Percentiles rank a stretch among this genome's conserved stretches.
Conservation (phyloP, 2,797 vertebrate genomes). For the Tinamus major region DNA sequence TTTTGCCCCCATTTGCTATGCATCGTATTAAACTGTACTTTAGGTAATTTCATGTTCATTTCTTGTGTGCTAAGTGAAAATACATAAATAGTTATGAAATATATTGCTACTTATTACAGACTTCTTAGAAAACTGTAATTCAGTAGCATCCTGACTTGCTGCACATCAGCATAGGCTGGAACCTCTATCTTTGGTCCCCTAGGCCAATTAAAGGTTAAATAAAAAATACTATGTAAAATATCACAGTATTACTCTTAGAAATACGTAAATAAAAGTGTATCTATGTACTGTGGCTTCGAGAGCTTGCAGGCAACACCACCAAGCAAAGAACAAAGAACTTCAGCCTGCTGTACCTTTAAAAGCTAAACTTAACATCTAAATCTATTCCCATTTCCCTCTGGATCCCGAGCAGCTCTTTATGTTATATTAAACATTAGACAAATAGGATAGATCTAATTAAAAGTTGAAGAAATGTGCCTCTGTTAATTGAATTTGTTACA, state of each 20-base stretch:
- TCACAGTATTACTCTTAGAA: not conserved
- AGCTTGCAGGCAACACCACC: not conserved
- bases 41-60: not conserved
- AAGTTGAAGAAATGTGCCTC: slow-evolving; percentile 80
- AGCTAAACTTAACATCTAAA: slow-evolving; percentile 20
- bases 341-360: not conserved
- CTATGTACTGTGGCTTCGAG: not conserved
- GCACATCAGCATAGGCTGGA: not conserved
- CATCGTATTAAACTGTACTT: not conserved
- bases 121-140: not conserved
- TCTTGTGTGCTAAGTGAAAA: not conserved
- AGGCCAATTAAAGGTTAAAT: not conserved
- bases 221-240: not conserved
- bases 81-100: not conserved
- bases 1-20: not conserved
- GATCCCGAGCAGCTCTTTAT: slow-evolving; percentile 58
- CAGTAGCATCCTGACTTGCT: not conserved
- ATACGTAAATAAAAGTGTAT: not conserved
- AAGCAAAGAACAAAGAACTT: slow-evolving; percentile 53
- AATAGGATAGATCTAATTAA: slow-evolving; percentile 80
- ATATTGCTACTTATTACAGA: not conserved
- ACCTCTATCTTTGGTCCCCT: not conserved
- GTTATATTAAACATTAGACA: slow-evolving; percentile 78
- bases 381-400: slow-evolving; percentile 49
- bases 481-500: slow-evolving; percentile 80